A percentile compares a stretch with the other conserved stretches of the same genome.
Conservation (phyloP, 2,888 invertebrate species). For the Spilarctia lutea region DNA sequence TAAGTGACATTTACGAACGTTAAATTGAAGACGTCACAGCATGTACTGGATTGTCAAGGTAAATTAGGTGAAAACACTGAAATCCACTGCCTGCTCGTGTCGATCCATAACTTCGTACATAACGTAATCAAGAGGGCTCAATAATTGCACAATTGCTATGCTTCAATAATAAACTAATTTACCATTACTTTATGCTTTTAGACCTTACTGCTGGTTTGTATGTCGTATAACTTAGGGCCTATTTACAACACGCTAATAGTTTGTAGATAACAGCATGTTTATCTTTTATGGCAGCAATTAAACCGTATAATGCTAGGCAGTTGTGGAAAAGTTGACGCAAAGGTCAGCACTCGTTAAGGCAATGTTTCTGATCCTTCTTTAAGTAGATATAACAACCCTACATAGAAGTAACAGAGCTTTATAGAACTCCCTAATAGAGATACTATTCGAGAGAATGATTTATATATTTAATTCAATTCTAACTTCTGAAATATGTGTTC, state of each 20-base stretch:
- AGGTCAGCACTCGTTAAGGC: not conserved
- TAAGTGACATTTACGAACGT: too few relatives aligned
- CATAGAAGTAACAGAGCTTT: not conserved
- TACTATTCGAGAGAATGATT: too few relatives aligned
- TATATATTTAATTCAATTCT: too few relatives aligned
- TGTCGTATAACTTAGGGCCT: not conserved
- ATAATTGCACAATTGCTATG: slow-evolving; percentile 14
- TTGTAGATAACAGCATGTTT: not conserved
- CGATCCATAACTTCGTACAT: too few relatives aligned
- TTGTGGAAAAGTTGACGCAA: not conserved
- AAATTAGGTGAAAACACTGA: too few relatives aligned
- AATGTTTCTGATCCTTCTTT: not conserved
- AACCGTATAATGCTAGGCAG: not conserved
- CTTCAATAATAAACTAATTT: slow-evolving; percentile 8
- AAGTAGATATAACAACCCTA: not conserved
- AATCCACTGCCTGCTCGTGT: too few relatives aligned
- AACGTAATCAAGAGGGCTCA: slow-evolving; percentile 33
- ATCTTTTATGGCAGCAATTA: not conserved
- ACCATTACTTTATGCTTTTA: not conserved
- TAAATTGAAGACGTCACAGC: too few relatives aligned
- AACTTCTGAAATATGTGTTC: too few relatives aligned
- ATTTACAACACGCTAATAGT: slow-evolving; percentile 5
- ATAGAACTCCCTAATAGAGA: too few relatives aligned
- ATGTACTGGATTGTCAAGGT: too few relatives aligned
- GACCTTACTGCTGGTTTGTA: not conserved